Percentiles rank a stretch among this genome's conserved stretches.
Evolutionary conservation across 2,888 invertebrate species (phyloP).

Genomic region (Catocala nupta): DNA sequence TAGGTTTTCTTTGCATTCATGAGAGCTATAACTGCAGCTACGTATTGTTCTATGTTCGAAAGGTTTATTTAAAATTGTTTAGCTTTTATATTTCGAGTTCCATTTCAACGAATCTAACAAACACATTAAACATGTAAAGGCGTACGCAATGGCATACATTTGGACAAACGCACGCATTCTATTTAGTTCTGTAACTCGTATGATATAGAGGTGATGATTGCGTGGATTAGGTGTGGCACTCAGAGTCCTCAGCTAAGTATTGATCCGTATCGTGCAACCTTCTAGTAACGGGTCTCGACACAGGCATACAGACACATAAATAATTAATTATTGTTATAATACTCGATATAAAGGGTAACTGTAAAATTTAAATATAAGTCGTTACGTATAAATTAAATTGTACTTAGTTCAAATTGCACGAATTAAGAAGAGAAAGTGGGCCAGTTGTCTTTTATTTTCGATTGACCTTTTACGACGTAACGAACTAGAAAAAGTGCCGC

Average conservation of each 20-base stretch:
- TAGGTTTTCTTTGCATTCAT: too few relatives aligned
- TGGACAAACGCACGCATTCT: slow-evolving; percentile 5
- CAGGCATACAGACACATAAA: slow-evolving; percentile 5
- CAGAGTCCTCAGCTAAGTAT: slow-evolving; percentile 31
- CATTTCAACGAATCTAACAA: slow-evolving; percentile 14
- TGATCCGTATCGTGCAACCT: slow-evolving; percentile 39
- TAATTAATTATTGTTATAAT: background rate
- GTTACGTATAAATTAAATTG: background rate
- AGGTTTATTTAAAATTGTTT: too few relatives aligned
- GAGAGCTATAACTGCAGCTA: too few relatives aligned
- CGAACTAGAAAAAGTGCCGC: slow-evolving; percentile 13
- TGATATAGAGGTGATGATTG: slow-evolving; percentile 22
- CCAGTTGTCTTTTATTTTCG: slow-evolving; percentile 14
- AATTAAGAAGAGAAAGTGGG: slow-evolving; percentile 16
- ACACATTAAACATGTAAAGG: slow-evolving; percentile 23
- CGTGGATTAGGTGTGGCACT: slow-evolving; percentile 23
- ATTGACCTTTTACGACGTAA: slow-evolving; percentile 16
- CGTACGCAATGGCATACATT: slow-evolving; percentile 30
- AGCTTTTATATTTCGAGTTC: slow-evolving; percentile 9
- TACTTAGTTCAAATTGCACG: slow-evolving; percentile 2
- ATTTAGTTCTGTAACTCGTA: slow-evolving; percentile 2
- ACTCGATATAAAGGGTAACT: background rate
- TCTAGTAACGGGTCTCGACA: slow-evolving; percentile 18
- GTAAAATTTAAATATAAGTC: background rate
- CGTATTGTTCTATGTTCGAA: too few relatives aligned